Conservation (phyloP, 2,797 vertebrate genomes). For the Cynopterus sphinx region DNA sequence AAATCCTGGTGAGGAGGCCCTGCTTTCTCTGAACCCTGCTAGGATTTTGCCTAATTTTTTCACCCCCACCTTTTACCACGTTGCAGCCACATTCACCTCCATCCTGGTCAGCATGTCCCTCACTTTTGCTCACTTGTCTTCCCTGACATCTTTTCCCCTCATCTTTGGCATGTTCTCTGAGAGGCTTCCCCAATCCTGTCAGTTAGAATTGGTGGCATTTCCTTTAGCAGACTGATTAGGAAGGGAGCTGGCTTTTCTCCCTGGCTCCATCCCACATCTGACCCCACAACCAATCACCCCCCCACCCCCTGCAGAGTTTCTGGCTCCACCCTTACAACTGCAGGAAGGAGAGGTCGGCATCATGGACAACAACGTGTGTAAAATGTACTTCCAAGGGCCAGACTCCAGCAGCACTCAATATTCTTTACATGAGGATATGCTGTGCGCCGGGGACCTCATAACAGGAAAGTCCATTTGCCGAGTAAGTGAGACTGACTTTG, state of each 20-base stretch:
- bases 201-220: not conserved
- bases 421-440: not conserved
- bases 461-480: not conserved
- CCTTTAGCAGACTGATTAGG: too few species aligned
- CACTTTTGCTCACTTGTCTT: not conserved
- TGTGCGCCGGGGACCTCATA: not conserved
- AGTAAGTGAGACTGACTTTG: not conserved
- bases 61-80: too few species aligned
- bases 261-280: not conserved
- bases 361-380: rapidly evolving
- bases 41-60: not conserved
- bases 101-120: not conserved
- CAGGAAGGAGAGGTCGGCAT: conserved; percentile 15
- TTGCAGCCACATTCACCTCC: not conserved
- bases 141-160: not conserved
- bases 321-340: not conserved
- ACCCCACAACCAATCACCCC: not conserved
- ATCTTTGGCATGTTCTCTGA: not conserved
- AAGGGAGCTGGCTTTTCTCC: not conserved
- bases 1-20: not conserved
- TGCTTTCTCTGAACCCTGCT: not conserved
- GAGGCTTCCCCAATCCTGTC: not conserved
- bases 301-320: not conserved
- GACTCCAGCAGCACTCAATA: rapidly evolving
- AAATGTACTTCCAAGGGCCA: rapidly evolving